Evolutionary conservation across 2,888 invertebrate species (phyloP).

Genomic region (Ormia ochracea): DNA sequence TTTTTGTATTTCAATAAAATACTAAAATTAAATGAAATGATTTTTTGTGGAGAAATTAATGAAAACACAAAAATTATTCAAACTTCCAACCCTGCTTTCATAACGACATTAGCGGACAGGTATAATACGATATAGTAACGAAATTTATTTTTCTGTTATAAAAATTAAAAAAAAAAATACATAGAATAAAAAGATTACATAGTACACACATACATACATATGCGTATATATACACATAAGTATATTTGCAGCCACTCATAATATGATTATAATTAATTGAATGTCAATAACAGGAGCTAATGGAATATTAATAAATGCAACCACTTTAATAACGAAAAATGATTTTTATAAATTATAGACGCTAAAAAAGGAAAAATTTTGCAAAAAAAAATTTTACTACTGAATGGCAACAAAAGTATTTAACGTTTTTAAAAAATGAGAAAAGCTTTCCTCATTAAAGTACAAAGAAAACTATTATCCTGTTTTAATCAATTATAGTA

Average conservation of each 20-base stretch:
- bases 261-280: slow-evolving; percentile 59
- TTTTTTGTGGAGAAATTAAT: background rate
- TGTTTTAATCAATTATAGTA: slow-evolving; percentile 6
- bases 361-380: background rate
- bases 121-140: slow-evolving; percentile 8
- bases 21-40: background rate
- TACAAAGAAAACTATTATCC: background rate
- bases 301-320: slow-evolving; percentile 52
- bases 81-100: background rate
- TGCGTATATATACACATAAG: no score
- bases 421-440: background rate
- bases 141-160: background rate
- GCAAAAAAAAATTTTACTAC: background rate
- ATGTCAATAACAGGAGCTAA: slow-evolving; percentile 57
- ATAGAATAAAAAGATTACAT: background rate
- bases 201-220: no score
- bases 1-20: no score
- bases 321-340: slow-evolving; percentile 15
- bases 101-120: background rate
- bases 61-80: background rate
- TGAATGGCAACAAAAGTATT: background rate
- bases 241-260: slow-evolving; percentile 28
- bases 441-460: background rate
- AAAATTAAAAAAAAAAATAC: background rate
- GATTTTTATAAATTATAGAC: slow-evolving; percentile 14